phyloP scores from a whole-genome alignment of 1,140 invertebrate genomes.

The Trypoxylus dichotomus region DNA sequence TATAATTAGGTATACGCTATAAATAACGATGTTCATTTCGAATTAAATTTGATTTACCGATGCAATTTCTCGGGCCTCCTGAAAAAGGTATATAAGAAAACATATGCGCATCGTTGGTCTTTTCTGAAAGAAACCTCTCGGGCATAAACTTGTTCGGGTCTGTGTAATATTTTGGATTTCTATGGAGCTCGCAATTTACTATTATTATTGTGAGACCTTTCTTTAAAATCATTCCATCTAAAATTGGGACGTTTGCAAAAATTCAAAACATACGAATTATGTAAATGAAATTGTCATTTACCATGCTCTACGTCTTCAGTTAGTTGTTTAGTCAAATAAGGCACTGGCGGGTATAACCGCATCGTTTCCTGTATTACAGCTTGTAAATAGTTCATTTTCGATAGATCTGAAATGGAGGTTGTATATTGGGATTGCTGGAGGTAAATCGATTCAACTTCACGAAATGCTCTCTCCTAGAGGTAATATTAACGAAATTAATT shows the following conservation, averaged over 20 bases:
- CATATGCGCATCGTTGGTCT: neutral
- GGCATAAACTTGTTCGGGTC: neutral
- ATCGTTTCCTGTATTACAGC: constrained; percentile 12
- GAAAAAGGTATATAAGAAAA: neutral
- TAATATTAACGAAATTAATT: neutral
- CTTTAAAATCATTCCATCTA: neutral
- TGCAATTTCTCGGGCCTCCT: neutral
- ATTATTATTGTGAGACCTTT: neutral
- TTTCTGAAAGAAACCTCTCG: neutral
- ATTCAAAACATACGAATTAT: neutral
- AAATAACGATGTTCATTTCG: neutral
- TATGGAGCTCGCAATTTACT: neutral
- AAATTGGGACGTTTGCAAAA: neutral
- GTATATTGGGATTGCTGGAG: neutral
- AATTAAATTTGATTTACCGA: neutral
- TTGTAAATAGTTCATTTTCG: constrained; percentile 5
- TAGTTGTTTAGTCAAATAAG: neutral
- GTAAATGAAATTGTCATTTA: neutral
- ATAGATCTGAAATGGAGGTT: neutral
- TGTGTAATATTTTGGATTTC: neutral
- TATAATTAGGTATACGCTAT: neutral
- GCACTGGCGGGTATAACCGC: neutral
- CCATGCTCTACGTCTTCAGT: neutral
- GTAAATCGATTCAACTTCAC: neutral
- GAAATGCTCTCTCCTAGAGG: neutral